Conservation (phyloP, 2,888 invertebrate genomes). For the Macrophya alboannulata region DNA sequence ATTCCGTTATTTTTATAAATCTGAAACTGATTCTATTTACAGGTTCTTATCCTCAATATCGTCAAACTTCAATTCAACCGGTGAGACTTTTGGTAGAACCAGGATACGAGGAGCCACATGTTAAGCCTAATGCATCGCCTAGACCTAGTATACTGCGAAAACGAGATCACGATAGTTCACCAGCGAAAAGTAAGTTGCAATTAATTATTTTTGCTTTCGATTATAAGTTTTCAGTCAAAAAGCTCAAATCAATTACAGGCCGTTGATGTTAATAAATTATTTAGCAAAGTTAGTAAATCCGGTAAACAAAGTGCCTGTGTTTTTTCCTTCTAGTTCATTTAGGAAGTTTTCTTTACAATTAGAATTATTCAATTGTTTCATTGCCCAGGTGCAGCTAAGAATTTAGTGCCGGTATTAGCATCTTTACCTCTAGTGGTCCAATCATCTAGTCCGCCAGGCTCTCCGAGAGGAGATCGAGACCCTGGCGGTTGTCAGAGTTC, state of each 20-base stretch:
- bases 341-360: neutral
- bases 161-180: conserved; percentile 87
- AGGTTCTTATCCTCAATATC: conserved; percentile 76
- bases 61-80: conserved; percentile 75
- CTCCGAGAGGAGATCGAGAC: conserved; percentile 76
- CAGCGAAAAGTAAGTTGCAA: conserved; percentile 72
- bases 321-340: neutral
- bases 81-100: conserved; percentile 77
- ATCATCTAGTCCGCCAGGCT: conserved; percentile 74
- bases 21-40: neutral
- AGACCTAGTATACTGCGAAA: conserved; percentile 94
- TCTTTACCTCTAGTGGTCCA: conserved; percentile 72
- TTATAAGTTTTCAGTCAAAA: neutral
- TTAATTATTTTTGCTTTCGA: neutral
- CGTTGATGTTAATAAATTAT: neutral
- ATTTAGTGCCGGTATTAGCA: conserved; percentile 76
- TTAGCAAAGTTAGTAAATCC: neutral
- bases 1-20: neutral
- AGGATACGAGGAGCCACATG: conserved; percentile 75
- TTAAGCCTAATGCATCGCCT: conserved; percentile 84
- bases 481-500: conserved; percentile 79
- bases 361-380: neutral
- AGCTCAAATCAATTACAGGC: neutral
- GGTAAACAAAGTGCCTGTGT: neutral
- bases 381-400: conserved; percentile 72